Evolutionary conservation across 1,140 invertebrate genomes (phyloP).

Genomic region (Panonychus citri): DNA sequence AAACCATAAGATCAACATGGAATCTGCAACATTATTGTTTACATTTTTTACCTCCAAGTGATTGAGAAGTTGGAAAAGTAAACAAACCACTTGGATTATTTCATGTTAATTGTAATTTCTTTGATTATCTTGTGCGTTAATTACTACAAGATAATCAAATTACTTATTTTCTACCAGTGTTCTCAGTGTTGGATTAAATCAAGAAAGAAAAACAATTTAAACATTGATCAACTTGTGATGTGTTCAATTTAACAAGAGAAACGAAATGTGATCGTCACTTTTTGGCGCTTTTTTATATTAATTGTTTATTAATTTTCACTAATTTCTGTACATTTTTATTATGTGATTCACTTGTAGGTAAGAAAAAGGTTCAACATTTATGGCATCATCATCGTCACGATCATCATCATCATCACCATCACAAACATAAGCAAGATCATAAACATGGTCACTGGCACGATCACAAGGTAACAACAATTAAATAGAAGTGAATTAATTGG

Average conservation of each 20-base stretch:
- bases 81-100: too few relatives aligned
- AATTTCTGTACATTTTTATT: neutral
- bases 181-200: too few relatives aligned
- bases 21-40: too few relatives aligned
- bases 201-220: too few relatives aligned
- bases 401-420: neutral
- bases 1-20: too few relatives aligned
- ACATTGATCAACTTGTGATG: too few relatives aligned
- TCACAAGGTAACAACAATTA: neutral
- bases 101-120: too few relatives aligned
- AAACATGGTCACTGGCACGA: neutral
- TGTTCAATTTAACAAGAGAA: too few relatives aligned
- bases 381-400: neutral
- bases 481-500: neutral
- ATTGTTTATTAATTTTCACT: neutral
- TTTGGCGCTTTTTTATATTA: neutral
- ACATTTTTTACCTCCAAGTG: too few relatives aligned
- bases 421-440: neutral
- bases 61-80: too few relatives aligned
- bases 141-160: neutral
- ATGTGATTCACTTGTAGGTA: neutral
- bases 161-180: too few relatives aligned
- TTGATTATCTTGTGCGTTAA: neutral
- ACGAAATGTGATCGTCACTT: too few relatives aligned
- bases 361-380: neutral